phyloP scores from a whole-genome alignment of 2,797 vertebrate species.

The Eulemur mongoz region DNA sequence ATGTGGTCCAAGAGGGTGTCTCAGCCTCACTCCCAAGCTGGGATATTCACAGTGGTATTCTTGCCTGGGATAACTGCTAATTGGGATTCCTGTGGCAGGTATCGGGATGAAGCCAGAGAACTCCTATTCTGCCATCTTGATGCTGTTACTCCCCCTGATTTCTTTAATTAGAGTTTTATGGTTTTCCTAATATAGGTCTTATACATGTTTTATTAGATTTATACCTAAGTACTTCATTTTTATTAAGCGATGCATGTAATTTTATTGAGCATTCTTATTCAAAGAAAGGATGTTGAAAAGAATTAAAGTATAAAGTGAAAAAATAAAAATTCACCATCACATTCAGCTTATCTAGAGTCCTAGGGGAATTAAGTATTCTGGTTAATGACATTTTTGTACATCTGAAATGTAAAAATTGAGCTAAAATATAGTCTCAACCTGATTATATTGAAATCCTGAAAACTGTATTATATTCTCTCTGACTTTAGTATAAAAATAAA shows the following conservation, averaged over 20 bases:
- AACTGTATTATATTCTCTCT: neutral
- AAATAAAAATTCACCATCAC: neutral
- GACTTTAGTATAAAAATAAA: neutral
- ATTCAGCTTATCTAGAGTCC: neutral
- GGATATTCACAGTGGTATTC: no score
- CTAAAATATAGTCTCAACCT: neutral
- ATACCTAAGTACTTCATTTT: no score
- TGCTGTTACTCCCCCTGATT: neutral
- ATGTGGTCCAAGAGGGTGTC: no score
- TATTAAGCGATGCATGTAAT: neutral
- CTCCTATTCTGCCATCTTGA: no score
- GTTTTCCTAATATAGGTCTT: neutral
- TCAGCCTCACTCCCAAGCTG: no score
- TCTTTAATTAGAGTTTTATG: neutral
- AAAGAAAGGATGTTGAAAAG: constrained; percentile 23
- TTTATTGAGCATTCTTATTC: neutral
- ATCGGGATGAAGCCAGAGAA: no score
- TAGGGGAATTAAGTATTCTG: neutral
- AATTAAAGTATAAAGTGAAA: neutral
- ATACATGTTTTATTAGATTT: neutral
- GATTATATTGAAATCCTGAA: neutral
- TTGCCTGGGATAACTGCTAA: no score
- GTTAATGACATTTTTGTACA: neutral
- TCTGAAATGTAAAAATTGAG: neutral
- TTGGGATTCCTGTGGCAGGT: no score